Base-by-base conservation (phyloP, 1,140 invertebrate genomes). In the Drosophila pachea region DNA sequence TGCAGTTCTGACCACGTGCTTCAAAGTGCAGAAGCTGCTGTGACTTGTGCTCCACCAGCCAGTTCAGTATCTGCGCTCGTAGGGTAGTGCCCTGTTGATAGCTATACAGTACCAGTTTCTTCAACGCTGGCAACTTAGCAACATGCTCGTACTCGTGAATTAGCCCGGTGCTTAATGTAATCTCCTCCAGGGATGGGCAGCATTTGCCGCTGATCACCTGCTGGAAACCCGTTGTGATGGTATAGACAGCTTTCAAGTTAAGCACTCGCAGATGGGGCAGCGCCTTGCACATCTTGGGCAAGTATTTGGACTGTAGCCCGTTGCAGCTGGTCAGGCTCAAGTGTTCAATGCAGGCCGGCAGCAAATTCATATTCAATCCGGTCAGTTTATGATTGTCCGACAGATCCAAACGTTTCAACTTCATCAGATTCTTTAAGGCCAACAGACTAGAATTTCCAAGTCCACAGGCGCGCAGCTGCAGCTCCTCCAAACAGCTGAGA, bases 21-120 rank as follows among this genome's bases (percentile, higher is more conserved):
- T 60, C 47, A 4, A 76, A 63, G 12, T 69, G 52, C 7, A 36
- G 33, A 22, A 74, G 29, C 48, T 74, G 52, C 4, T 33, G 7
- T 0, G 61, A 7, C 35, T 76, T 69, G 38, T 76, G 53, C 59
- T 74, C 33, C 14, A 64, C 61, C 7, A 76, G 55, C 55, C 54
- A 55, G 6, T 11, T 12, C 4, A 69, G 29, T 22, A 73, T 42
- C 35, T 42, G 38, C 2, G 7, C 16, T 7, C 53, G 42, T 42
- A 68, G 9, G 2, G 36, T 1, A 1, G 12, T 32, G 32, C 58
- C 63, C 42, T 55, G 47, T 16, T 58, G 32, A 8, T 63, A 53
- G 11, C 33, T 38, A n/a, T 53, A 60, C 1, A 73, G 11, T 4
- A 53, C 16, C 0, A 73, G 43, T 9, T 69, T 68, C 29, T 43